phyloP scores from a whole-genome alignment of 2,113 vertebrate species.

The Sturnira hondurensis region DNA sequence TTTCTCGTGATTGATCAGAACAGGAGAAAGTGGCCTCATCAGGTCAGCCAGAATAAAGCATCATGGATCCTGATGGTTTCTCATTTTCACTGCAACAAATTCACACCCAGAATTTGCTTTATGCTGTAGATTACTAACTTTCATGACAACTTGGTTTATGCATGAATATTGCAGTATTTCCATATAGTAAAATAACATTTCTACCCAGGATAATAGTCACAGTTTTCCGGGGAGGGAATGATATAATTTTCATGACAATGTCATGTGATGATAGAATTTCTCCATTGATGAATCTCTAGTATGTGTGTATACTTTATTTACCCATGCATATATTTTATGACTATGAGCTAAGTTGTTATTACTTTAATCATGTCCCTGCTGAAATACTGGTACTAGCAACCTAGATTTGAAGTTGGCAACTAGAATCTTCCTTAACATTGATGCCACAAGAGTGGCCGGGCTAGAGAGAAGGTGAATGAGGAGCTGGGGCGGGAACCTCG shows the following conservation, averaged over 20 bases:
- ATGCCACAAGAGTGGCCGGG: neutral
- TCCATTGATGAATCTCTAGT: conserved; percentile 86
- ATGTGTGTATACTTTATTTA: conserved; percentile 87
- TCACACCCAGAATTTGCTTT: conserved; percentile 76
- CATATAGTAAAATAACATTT: conserved; percentile 84
- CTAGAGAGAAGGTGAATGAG: neutral
- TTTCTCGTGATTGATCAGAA: neutral
- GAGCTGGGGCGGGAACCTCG: neutral
- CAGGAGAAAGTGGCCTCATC: conserved; percentile 20
- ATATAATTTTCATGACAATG: conserved; percentile 88
- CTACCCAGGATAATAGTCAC: conserved; percentile 75
- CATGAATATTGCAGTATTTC: conserved; percentile 85
- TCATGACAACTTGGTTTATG: conserved; percentile 81
- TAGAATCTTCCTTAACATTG: neutral
- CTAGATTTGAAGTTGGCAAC: conserved; percentile 49
- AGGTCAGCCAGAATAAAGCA: neutral
- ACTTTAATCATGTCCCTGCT: conserved; percentile 66
- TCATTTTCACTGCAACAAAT: conserved; percentile 50
- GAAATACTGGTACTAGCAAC: conserved; percentile 51
- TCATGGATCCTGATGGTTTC: conserved; percentile 33
- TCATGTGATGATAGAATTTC: conserved; percentile 87
- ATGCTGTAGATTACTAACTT: conserved; percentile 81
- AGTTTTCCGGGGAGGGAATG: conserved; percentile 84
- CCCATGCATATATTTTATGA: conserved; percentile 73
- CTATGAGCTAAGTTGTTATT: conserved; percentile 59